phyloP scores from a whole-genome alignment of 2,888 invertebrate species.

The Drosophila aldrichi region DNA sequence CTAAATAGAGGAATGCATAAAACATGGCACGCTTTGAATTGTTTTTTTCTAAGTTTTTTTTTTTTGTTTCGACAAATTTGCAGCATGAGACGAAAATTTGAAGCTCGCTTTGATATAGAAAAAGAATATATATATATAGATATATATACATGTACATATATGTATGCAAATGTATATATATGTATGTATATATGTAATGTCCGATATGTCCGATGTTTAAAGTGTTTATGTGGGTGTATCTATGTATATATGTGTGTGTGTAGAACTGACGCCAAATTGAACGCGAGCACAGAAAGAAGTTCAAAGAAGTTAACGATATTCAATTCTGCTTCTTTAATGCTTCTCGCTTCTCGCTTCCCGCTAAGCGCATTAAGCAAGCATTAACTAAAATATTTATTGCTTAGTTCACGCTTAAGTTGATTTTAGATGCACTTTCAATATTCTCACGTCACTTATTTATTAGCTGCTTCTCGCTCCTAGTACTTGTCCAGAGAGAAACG shows the following conservation, averaged over 20 bases:
- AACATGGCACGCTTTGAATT: conserved; percentile 72
- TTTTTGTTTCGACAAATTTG: conserved; percentile 37
- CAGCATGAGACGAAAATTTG: conserved; percentile 42
- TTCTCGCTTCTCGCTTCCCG: not conserved
- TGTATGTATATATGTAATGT: conserved; percentile 6
- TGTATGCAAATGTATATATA: conserved; percentile 1
- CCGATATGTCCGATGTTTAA: conserved; percentile 28
- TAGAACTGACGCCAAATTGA: conserved; percentile 1
- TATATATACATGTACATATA: conserved; percentile 15
- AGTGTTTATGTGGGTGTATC: conserved; percentile 44
- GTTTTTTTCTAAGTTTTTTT: conserved; percentile 7
- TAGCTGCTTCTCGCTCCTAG: too few relatives aligned
- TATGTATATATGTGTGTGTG: conserved; percentile 15
- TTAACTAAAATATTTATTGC: too few relatives aligned
- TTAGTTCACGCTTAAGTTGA: too few relatives aligned
- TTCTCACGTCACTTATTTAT: too few relatives aligned
- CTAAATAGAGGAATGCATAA: conserved; percentile 42
- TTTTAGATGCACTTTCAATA: too few relatives aligned
- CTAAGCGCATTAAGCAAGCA: too few relatives aligned
- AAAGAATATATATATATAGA: conserved; percentile 31
- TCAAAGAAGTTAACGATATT: too few relatives aligned
- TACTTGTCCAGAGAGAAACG: too few relatives aligned
- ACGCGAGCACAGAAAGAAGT: not conserved
- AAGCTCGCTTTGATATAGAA: conserved; percentile 46
- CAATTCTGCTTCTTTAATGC: not conserved